phyloP scores from a whole-genome alignment of 2,113 vertebrate species.

The Xerus inauris region DNA sequence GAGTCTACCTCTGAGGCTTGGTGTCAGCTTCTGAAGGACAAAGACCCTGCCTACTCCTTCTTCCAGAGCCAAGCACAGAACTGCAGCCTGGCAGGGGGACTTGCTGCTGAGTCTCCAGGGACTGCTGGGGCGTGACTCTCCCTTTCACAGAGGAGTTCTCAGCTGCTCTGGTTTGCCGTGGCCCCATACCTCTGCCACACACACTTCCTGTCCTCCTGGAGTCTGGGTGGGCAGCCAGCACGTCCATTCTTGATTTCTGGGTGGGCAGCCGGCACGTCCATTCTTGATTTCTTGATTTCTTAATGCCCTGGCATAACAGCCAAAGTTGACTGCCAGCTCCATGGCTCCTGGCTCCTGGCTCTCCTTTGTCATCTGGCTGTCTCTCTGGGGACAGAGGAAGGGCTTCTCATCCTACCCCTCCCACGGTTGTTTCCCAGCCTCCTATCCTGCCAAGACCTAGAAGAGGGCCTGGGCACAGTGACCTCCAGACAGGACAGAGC shows the following conservation, averaged over 20 bases:
- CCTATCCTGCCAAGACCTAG: neutral
- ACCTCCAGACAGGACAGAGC: neutral
- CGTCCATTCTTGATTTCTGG: neutral
- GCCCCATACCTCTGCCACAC: no score
- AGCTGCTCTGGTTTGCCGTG: neutral
- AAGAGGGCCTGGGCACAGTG: neutral
- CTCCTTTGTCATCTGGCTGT: conserved; percentile 62
- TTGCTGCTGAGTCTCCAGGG: neutral
- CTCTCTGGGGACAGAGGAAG: conserved; percentile 58
- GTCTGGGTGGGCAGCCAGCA: neutral
- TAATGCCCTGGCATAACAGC: neutral
- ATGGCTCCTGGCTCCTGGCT: conserved; percentile 34
- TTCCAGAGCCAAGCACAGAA: neutral
- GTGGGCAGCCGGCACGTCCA: neutral
- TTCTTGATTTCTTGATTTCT: neutral
- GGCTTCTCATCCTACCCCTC: neutral
- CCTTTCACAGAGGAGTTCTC: neutral
- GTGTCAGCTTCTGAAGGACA: neutral
- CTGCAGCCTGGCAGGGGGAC: no score
- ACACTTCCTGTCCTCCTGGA: neutral
- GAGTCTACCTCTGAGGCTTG: neutral
- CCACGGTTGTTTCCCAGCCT: neutral
- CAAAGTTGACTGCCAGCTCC: neutral
- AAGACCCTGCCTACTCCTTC: neutral
- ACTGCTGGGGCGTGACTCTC: neutral